Base-by-base conservation (phyloP, 1,140 invertebrate species). In the Bicyclus anynana region DNA sequence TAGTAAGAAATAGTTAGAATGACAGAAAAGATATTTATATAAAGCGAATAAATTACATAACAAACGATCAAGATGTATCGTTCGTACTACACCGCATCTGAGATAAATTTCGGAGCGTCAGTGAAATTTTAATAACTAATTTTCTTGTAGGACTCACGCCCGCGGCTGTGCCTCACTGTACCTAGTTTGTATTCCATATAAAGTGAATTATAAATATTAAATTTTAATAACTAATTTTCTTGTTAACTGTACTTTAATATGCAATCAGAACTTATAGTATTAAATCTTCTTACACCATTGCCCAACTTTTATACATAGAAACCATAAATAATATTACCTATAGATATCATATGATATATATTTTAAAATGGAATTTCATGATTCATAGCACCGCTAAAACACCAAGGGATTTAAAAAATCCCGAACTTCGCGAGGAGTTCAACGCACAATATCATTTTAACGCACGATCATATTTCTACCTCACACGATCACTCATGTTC, bases 71-170 rank as follows among this genome's bases (percentile, higher is more conserved):
- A 76, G 29, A 51, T 13, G 2, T 17, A 6, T 44, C n/a, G 2
- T 10, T 54, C 68, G 37, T 1, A 13, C 29, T 79, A 74, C 55
- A 74, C 52, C 67, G 62, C 77, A 73, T 71, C 67, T 67, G 76
- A 87, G 84, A 87, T 87, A 87, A 87, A 87, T 87, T 87, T 87
- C 63, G 76, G 74, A 88, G 83, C 84, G 81, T 86, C 84, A 81
- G 85, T 88, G 84, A 88, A 88, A 88, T 88, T 88, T 88, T 88
- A 88, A 88, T 88, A 88, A 88, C 84, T 88, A 88, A 88, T 88
- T 87, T 87, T 87, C 83, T 87, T 87, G 84, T 85, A 85, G 84
- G 75, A 84, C 80, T 74, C 69, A 63, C 72, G 77, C 76, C 70
- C 74, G 69, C 75, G 77, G 73, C 66, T n/a, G 44, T 53, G 17